Percentiles rank a stretch among this genome's conserved stretches.
phyloP scores from a whole-genome alignment of 2,888 invertebrate genomes.

The Xanthia icteritia region DNA sequence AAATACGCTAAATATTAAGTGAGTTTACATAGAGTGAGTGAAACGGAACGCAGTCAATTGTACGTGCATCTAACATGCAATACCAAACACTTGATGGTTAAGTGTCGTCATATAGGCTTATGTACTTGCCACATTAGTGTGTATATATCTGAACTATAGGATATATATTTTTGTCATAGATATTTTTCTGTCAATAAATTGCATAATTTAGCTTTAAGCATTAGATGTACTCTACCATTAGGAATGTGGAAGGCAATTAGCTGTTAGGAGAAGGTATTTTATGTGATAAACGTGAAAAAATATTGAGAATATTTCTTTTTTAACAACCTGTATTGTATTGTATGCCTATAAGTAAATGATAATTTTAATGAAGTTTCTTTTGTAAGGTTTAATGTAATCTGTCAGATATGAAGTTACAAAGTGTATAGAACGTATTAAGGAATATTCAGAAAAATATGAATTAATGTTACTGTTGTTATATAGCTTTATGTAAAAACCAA shows the following conservation, averaged over 20 bases:
- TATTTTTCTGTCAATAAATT: constrained; percentile 84
- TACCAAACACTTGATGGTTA: constrained; percentile 74
- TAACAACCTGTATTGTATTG: constrained; percentile 78
- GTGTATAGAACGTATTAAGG: constrained; percentile 80
- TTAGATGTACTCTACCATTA: constrained; percentile 75
- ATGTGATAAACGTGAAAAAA: constrained; percentile 79
- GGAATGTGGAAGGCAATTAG: constrained; percentile 71
- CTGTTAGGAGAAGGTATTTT: constrained; percentile 79
- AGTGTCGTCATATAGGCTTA: constrained; percentile 71
- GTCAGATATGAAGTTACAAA: constrained; percentile 76
- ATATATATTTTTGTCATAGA: constrained; percentile 84
- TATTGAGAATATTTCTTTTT: constrained; percentile 81
- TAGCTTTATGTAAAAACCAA: constrained; percentile 89
- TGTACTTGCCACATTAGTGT: constrained; percentile 82
- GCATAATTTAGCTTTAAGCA: constrained; percentile 87
- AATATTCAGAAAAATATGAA: constrained; percentile 82
- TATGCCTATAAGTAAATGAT: constrained; percentile 71
- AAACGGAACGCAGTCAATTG: constrained; percentile 87
- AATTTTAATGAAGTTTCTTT: constrained; percentile 66
- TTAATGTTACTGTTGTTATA: constrained; percentile 89
- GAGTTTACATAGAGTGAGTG: constrained; percentile 68
- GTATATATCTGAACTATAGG: constrained; percentile 74
- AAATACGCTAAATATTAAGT: constrained; percentile 75
- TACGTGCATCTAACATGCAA: constrained; percentile 74
- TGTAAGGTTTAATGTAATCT: constrained; percentile 74